Evolutionary conservation across 2,113 vertebrate genomes (phyloP).

Genomic region (Stomatorhinus ivindoensis): DNA sequence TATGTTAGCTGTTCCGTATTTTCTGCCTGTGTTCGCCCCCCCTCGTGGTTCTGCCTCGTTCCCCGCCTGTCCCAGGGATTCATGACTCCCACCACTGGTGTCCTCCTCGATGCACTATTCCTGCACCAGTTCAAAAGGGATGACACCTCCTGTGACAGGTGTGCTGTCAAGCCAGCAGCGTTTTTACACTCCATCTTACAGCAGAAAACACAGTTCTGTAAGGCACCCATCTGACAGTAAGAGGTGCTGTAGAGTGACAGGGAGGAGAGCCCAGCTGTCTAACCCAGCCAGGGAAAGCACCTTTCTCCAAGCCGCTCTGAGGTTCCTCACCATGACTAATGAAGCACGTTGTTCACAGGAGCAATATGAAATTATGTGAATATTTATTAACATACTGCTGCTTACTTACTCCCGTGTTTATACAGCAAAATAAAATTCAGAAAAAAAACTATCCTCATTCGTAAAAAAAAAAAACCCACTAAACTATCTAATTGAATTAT

Average conservation of each 20-base stretch:
- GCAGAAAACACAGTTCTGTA: background rate
- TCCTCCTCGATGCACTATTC: background rate
- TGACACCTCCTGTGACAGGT: background rate
- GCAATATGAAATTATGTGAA: background rate
- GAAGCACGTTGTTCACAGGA: background rate
- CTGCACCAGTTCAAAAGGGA: background rate
- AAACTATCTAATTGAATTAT: conserved; percentile 17
- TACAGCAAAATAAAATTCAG: background rate
- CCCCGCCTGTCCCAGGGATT: background rate
- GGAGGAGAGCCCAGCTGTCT: background rate
- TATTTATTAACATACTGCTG: background rate
- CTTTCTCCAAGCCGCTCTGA: background rate
- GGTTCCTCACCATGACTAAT: background rate
- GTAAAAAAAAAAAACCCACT: conserved; percentile 4
- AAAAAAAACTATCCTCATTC: background rate
- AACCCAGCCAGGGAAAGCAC: background rate
- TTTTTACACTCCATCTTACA: background rate
- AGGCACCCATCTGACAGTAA: background rate
- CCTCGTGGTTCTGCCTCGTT: background rate
- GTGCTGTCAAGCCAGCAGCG: background rate
- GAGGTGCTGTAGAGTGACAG: background rate
- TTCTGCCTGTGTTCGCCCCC: background rate
- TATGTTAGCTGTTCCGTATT: background rate
- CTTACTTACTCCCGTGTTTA: background rate
- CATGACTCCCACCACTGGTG: background rate